Percentiles rank a stretch among this genome's conserved stretches.
Evolutionary conservation across 2,888 invertebrate genomes (phyloP).

Genomic region (Asteroscopus sphinx): DNA sequence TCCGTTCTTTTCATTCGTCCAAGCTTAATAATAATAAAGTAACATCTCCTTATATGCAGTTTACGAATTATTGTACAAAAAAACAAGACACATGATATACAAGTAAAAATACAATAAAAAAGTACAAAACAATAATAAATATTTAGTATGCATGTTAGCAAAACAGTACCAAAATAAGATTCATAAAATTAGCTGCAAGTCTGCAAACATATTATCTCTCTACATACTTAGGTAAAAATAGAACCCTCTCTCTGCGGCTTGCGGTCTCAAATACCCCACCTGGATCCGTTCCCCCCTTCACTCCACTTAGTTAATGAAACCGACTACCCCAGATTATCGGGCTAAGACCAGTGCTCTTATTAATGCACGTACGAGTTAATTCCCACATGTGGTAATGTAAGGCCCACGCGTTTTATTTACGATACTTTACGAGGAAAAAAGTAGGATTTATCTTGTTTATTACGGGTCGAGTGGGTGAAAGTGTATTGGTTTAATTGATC

Average conservation of each 20-base stretch:
- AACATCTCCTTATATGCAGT: no score
- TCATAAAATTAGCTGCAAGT: not conserved
- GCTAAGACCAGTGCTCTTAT: constrained; percentile 33
- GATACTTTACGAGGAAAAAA: not conserved
- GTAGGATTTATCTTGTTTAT: not conserved
- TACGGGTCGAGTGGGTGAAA: not conserved
- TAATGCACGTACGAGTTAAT: constrained; percentile 36
- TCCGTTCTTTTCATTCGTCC: no score
- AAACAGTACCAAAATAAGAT: no score
- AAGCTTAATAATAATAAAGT: no score
- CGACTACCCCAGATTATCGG: constrained; percentile 33
- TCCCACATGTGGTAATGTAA: constrained; percentile 20
- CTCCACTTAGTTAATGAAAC: constrained; percentile 57
- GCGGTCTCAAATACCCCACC: constrained; percentile 18
- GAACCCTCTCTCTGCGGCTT: constrained; percentile 19
- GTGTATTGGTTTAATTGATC: not conserved
- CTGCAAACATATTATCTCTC: not conserved
- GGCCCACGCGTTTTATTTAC: constrained; percentile 13
- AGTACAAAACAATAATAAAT: no score
- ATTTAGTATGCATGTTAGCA: no score
- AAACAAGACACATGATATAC: no score
- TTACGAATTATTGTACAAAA: no score
- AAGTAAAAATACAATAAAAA: no score
- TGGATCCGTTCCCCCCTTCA: constrained; percentile 5
- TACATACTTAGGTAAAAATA: not conserved